Evolutionary conservation across 2,797 vertebrate genomes (phyloP).

Genomic region (Carcharodon carcharias): DNA sequence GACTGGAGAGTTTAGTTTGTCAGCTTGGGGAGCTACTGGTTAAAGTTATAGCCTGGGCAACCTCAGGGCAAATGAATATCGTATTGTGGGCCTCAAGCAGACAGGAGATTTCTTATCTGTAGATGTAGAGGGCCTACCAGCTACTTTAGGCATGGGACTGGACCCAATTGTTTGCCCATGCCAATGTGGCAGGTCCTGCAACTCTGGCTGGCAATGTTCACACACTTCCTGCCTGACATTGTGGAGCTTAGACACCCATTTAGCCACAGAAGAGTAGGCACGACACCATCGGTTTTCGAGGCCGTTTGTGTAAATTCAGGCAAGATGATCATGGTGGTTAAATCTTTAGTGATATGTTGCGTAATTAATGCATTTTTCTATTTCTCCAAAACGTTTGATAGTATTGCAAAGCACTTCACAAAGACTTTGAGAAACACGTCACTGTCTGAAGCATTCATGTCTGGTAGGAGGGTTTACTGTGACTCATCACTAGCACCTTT

Average conservation of each 20-base stretch:
- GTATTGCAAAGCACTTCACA: not conserved
- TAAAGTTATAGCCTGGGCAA: not conserved
- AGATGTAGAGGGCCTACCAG: not conserved
- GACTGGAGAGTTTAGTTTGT: not conserved
- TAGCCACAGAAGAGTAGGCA: not conserved
- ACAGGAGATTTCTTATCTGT: not conserved
- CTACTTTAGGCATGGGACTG: not conserved
- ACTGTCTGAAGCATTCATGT: not conserved
- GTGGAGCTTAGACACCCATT: not conserved
- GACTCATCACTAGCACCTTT: not conserved
- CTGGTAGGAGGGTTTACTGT: not conserved
- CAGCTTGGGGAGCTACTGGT: not conserved
- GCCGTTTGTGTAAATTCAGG: not conserved
- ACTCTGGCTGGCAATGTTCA: not conserved
- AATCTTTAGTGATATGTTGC: not conserved
- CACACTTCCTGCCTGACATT: too few relatives aligned
- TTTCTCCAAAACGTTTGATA: not conserved
- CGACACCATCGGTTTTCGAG: not conserved
- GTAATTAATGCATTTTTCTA: not conserved
- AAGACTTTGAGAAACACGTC: not conserved
- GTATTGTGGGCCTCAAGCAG: not conserved
- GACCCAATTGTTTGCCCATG: not conserved
- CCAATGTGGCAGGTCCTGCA: not conserved
- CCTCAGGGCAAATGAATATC: not conserved
- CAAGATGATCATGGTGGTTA: not conserved